Evolutionary conservation across 2,888 invertebrate species (phyloP).

Genomic region (Ennomos erosarius): DNA sequence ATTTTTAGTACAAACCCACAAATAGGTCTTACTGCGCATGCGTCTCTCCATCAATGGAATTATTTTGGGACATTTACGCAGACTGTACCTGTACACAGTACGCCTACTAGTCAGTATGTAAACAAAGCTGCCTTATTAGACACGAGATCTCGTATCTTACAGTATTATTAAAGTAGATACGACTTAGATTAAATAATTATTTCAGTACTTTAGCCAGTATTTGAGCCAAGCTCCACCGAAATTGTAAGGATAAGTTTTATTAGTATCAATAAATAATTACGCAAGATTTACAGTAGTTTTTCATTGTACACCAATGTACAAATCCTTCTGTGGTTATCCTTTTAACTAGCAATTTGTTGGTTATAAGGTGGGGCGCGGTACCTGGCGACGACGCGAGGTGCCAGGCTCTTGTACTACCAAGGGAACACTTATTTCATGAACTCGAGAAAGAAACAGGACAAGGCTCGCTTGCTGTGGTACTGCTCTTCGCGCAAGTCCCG

Average conservation of each 20-base stretch:
- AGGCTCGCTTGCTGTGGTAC: constrained; percentile 64
- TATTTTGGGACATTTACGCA: constrained; percentile 43
- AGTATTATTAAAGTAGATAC: constrained; percentile 12
- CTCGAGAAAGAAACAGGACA: constrained; percentile 56
- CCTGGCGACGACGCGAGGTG: constrained; percentile 61
- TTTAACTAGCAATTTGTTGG: constrained; percentile 27
- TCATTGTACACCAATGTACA: constrained; percentile 5
- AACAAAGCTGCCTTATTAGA: constrained; percentile 7
- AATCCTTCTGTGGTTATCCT: not conserved
- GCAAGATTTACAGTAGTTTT: constrained; percentile 4
- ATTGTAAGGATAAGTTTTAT: constrained; percentile 13
- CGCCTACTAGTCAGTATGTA: constrained; percentile 39
- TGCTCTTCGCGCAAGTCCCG: constrained; percentile 68
- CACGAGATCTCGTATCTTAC: constrained; percentile 2
- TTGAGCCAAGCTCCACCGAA: constrained; percentile 20
- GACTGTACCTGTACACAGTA: constrained; percentile 37
- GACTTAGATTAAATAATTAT: not conserved
- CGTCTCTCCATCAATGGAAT: constrained; percentile 48
- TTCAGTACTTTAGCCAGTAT: constrained; percentile 1
- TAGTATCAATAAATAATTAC: constrained; percentile 14
- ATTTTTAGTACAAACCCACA: constrained; percentile 41
- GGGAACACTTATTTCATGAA: constrained; percentile 70
- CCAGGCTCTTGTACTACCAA: constrained; percentile 62
- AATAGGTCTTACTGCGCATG: constrained; percentile 43
- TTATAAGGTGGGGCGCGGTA: constrained; percentile 54